Evolutionary conservation across 2,888 invertebrate genomes (phyloP), one percentile per base, ranked within the genome.

Genomic region (Synergus umbraculus): DNA sequence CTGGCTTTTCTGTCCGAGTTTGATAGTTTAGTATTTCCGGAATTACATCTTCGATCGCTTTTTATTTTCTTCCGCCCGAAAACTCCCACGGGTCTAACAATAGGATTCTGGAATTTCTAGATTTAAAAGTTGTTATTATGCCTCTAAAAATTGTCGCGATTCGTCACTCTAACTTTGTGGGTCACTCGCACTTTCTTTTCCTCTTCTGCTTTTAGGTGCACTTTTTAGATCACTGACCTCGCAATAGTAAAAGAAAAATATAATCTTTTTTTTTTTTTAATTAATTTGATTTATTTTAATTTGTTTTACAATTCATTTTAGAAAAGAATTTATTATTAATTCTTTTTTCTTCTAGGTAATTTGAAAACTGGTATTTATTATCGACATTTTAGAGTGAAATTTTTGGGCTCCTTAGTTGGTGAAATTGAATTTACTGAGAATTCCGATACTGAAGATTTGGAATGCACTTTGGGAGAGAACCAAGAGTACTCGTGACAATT

Each of bases 401-500:
- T n/a, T 54, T 54, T 18, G n/a, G n/a, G n/a, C n/a, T 18, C 0
- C n/a, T 7, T 13, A 54, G 5, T n/a, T 18, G 41, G 13, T 37
- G 8, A 65, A 65, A 65, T 37, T 7, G 7, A n/a, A 13, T 37
- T n/a, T 44, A 44, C 12, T 5, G 29, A 13, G 5, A 13, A 7
- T 44, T 44, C 46, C 0, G 0, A 49, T 44, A 46, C 22, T 18
- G 13, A 29, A 49, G 29, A 69, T 69, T 29, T 9, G 69, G 49
- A 69, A 69, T 69, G 44, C 46, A 22, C 13, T 69, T 69, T 49
- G 18, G 67, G 46, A 13, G 46, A 46, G 67, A 22, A 67, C 67
- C 44, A 67, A 67, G 22, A 12, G 60, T 18, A n/a, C 46, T 13
- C 46, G n/a, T 46, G 67, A 67, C 67, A 67, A 69, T 69, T 69